phyloP scores from a whole-genome alignment of 2,888 invertebrate species.

The Cephus pulcher region DNA sequence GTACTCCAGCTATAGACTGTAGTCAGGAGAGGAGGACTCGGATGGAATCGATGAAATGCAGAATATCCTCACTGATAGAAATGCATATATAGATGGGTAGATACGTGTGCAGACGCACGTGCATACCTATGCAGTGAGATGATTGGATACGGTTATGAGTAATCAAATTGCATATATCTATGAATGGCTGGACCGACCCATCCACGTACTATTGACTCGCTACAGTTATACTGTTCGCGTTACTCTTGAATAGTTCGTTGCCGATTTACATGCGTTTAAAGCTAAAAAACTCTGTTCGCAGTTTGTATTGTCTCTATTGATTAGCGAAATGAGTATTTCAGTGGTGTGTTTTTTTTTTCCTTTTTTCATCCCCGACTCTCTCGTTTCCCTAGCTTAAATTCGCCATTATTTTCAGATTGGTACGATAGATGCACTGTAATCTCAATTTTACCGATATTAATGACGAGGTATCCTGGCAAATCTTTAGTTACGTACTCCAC shows the following conservation, averaged over 20 bases:
- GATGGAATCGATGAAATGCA: background rate
- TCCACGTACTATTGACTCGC: background rate
- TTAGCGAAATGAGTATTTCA: background rate
- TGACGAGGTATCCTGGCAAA: background rate
- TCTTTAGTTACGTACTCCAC: background rate
- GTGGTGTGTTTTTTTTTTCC: background rate
- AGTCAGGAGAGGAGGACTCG: background rate
- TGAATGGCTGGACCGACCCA: background rate
- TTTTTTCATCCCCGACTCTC: background rate
- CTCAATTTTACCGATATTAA: background rate
- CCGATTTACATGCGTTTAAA: background rate
- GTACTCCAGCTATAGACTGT: background rate
- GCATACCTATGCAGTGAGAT: background rate
- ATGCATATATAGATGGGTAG: background rate
- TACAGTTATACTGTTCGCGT: background rate
- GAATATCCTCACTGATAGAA: background rate
- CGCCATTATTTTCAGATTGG: background rate
- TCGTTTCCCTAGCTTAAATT: background rate
- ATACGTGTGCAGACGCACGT: background rate
- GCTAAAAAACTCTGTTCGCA: background rate
- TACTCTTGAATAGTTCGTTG: background rate
- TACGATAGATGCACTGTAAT: background rate
- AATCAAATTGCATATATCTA: background rate
- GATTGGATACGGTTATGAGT: background rate
- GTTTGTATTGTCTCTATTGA: background rate